phyloP scores from a whole-genome alignment of 2,888 invertebrate genomes.

The Geotrupes spiniger region DNA sequence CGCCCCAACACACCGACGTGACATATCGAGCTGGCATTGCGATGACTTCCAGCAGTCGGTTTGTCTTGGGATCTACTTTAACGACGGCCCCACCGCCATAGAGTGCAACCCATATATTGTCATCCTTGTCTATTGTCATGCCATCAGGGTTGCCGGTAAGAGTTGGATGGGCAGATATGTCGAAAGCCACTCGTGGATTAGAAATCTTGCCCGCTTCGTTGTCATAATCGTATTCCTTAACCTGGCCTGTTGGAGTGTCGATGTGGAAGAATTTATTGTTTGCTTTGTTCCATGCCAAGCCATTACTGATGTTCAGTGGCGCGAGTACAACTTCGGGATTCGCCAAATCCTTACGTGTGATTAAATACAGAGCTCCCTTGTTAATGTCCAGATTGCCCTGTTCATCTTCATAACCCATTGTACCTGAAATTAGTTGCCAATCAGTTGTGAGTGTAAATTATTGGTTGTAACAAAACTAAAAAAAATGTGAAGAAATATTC shows the following conservation, averaged over 20 bases:
- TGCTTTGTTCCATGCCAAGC: conserved; percentile 71
- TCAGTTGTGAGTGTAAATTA: background rate
- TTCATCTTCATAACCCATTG: conserved; percentile 60
- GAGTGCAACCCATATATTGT: conserved; percentile 74
- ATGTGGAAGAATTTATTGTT: conserved; percentile 74
- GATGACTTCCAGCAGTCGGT: conserved; percentile 51
- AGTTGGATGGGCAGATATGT: conserved; percentile 25
- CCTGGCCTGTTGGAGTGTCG: conserved; percentile 65
- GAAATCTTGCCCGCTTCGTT: conserved; percentile 54
- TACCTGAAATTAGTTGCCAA: conserved; percentile 53
- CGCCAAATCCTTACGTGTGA: conserved; percentile 47
- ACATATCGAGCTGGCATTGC: conserved; percentile 57
- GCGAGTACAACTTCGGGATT: conserved; percentile 38
- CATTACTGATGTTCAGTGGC: conserved; percentile 71
- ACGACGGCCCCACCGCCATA: conserved; percentile 63
- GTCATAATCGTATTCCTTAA: conserved; percentile 71
- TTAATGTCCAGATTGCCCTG: conserved; percentile 49
- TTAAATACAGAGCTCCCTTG: conserved; percentile 59
- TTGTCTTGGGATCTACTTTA: conserved; percentile 51
- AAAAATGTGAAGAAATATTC: background rate
- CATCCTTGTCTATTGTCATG: conserved; percentile 77
- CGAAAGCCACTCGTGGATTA: conserved; percentile 36
- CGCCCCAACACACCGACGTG: conserved; percentile 66
- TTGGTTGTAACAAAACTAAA: background rate
- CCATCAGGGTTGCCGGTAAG: conserved; percentile 44